Evolutionary conservation across 2,113 vertebrate genomes (phyloP).

Genomic region (Semnornis frantzii): DNA sequence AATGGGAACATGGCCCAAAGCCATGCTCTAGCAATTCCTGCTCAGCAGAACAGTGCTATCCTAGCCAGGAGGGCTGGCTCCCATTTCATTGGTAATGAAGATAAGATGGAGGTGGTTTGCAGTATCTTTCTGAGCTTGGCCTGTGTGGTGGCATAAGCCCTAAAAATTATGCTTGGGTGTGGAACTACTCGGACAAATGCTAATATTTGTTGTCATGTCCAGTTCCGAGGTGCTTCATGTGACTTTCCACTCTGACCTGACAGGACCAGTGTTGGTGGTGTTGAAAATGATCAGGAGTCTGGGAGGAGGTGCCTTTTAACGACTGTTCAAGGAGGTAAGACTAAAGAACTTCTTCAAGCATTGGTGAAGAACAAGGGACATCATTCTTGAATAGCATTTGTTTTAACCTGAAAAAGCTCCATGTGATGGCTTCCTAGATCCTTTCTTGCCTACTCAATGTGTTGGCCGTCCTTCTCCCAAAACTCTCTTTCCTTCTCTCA

Average conservation of each 20-base stretch:
- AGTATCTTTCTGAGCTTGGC: not conserved
- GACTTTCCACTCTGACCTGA: not conserved
- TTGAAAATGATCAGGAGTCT: conserved; percentile 88
- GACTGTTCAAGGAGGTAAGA: conserved; percentile 88
- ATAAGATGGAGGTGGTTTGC: not conserved
- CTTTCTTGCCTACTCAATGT: not conserved
- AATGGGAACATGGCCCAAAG: not conserved
- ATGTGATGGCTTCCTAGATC: not conserved
- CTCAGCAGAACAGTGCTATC: not conserved
- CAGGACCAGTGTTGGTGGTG: conserved; percentile 89
- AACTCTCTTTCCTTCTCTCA: not conserved
- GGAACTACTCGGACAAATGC: not conserved
- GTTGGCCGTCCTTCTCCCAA: not conserved
- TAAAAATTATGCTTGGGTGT: not conserved
- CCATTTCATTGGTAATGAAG: not conserved
- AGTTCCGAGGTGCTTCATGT: not conserved
- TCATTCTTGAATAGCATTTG: not conserved
- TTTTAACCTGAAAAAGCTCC: not conserved
- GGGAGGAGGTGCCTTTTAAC: conserved; percentile 87
- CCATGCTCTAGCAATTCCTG: not conserved
- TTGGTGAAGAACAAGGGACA: not conserved
- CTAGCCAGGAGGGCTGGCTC: not conserved
- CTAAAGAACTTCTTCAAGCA: not conserved
- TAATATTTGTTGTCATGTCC: not conserved
- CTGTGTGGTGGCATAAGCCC: not conserved